Evolutionary conservation across 2,113 vertebrate species (phyloP).

Genomic region (Motacilla alba): DNA sequence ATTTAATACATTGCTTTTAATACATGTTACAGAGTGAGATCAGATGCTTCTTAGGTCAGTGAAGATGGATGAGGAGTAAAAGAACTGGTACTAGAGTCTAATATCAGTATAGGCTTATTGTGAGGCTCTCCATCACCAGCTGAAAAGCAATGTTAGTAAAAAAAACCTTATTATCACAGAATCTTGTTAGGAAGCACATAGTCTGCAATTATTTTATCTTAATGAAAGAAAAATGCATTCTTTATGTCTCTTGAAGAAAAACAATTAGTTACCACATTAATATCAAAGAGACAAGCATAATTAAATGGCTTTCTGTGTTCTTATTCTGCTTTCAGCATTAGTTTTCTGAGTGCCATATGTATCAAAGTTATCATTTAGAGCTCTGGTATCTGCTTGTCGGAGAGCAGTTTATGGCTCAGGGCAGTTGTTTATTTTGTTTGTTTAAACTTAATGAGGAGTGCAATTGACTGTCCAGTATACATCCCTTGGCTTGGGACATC

Average conservation of each 20-base stretch:
- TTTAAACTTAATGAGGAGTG: not conserved
- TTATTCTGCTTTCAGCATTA: not conserved
- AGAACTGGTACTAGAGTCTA: not conserved
- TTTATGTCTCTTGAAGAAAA: not conserved
- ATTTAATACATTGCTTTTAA: not conserved
- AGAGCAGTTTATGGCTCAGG: not conserved
- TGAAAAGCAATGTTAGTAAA: not conserved
- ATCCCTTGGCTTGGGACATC: not conserved
- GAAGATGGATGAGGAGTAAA: not conserved
- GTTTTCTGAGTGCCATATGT: not conserved
- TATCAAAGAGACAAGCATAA: not conserved
- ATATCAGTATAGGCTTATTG: not conserved
- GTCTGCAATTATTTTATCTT: not conserved
- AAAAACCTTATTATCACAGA: not conserved
- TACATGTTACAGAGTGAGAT: not conserved
- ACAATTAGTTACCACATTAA: not conserved
- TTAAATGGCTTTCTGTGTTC: not conserved
- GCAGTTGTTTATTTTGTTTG: not conserved
- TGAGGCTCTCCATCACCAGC: not conserved
- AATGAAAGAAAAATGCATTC: not conserved
- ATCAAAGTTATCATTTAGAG: accelerated
- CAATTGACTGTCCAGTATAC: not conserved
- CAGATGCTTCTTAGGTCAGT: not conserved
- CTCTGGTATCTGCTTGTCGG: not conserved
- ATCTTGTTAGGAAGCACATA: not conserved